phyloP scores from a whole-genome alignment of 30 jellyfish, hydroid and myxozoan genomes.

The Aurelia coerulea region DNA sequence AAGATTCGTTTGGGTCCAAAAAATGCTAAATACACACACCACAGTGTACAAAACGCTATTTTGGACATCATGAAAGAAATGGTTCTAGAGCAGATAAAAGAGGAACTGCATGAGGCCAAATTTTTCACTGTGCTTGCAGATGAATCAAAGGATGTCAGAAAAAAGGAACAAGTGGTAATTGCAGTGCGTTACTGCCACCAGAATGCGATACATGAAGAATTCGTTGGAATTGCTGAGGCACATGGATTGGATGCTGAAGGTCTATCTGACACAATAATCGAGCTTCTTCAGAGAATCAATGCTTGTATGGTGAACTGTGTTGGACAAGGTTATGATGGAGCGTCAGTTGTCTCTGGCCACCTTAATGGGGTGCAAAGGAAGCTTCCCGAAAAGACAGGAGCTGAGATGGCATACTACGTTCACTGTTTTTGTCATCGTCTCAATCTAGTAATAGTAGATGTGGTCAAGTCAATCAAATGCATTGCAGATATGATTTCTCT shows the following conservation, averaged over 20 bases:
- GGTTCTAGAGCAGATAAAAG: conserved; percentile 18
- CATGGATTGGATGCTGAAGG: conserved; percentile 41
- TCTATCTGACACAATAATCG: neutral
- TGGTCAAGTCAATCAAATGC: conserved; percentile 24
- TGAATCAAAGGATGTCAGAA: conserved; percentile 39
- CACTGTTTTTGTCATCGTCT: conserved; percentile 52
- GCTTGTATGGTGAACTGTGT: conserved; percentile 22
- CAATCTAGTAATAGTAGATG: conserved; percentile 52
- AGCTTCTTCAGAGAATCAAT: neutral
- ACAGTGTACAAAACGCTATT: conserved; percentile 27
- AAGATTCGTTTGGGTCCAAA: conserved; percentile 33
- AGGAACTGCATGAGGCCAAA: conserved; percentile 15
- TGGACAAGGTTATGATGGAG: conserved; percentile 17
- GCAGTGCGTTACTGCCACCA: conserved; percentile 41
- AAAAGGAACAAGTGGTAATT: conserved; percentile 42
- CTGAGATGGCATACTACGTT: conserved; percentile 30
- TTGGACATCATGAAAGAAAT: conserved; percentile 39
- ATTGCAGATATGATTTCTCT: conserved; percentile 16
- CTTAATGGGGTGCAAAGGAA: conserved; percentile 24
- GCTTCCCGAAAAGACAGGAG: conserved; percentile 49
- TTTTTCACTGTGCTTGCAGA: conserved; percentile 39
- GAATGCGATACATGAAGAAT: conserved; percentile 9
- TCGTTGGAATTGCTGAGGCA: too few species aligned
- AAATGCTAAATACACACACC: conserved; percentile 49
- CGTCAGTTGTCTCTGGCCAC: conserved; percentile 70